Percentiles rank a stretch among this genome's conserved stretches.
Conservation (phyloP, 2,797 vertebrate genomes). For the Steatocranus sp. region DNA sequence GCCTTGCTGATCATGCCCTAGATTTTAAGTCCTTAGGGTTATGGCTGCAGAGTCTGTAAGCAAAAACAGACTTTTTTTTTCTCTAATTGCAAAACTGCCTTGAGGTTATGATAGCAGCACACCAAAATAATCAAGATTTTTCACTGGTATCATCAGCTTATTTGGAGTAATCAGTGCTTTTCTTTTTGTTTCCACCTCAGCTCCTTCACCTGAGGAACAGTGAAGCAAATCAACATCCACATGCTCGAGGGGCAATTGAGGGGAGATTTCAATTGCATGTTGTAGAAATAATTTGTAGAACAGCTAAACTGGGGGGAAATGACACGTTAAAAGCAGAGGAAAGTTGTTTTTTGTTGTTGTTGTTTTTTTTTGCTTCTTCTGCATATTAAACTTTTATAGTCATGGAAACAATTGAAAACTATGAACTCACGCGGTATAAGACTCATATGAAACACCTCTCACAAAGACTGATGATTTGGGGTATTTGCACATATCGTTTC, state of each 20-base stretch:
- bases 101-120: neutral
- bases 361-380: neutral
- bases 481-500: neutral
- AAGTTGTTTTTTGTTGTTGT: neutral
- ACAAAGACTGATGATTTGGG: neutral
- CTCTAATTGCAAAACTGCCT: neutral
- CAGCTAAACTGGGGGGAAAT: neutral
- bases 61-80: neutral
- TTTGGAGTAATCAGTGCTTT: constrained; percentile 9
- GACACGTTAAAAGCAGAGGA: neutral
- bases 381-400: neutral
- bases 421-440: accelerated
- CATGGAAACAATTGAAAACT: neutral
- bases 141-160: neutral
- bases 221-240: neutral
- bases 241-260: neutral
- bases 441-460: neutral
- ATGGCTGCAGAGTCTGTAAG: constrained; percentile 6
- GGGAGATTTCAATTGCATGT: neutral
- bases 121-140: neutral
- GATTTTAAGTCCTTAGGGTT: neutral
- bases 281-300: neutral
- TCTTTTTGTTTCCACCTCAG: neutral
- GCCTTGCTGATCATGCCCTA: neutral
- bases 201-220: neutral